These are phyloP conservation scores for Beris chalybata DNA, from an alignment of 2,888 invertebrate genomes.

Conservation along the genomic window DNA sequence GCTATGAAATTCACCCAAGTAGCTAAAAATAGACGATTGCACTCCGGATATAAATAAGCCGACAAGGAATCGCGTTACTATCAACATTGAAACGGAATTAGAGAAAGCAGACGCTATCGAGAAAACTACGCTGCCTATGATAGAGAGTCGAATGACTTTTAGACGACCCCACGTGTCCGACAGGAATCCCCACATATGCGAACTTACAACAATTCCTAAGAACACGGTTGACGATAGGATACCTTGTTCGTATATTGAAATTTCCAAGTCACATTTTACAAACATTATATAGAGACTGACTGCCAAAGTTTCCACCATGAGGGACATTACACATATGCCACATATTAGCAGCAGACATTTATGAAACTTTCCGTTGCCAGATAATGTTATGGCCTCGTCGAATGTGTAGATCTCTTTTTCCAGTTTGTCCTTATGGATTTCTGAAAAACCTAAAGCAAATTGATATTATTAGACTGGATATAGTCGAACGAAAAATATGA, in stretches of 20 bases:
- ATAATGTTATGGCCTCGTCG: slow-evolving; percentile 50
- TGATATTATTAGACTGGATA: too few relatives aligned
- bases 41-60: slow-evolving; percentile 62
- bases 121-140: slow-evolving; percentile 60
- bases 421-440: too few relatives aligned
- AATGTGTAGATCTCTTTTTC: slow-evolving; percentile 43
- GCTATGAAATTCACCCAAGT: slow-evolving; percentile 64
- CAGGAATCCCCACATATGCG: slow-evolving; percentile 78
- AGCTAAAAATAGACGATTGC: slow-evolving; percentile 63
- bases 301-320: slow-evolving; percentile 69
- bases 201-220: slow-evolving; percentile 70
- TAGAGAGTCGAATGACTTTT: slow-evolving; percentile 60
- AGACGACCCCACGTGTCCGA: slow-evolving; percentile 75
- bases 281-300: slow-evolving; percentile 68
- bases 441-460: too few relatives aligned
- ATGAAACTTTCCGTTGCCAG: slow-evolving; percentile 67
- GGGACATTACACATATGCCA: slow-evolving; percentile 66
- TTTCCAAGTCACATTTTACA: slow-evolving; percentile 67
- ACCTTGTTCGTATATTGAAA: slow-evolving; percentile 65
- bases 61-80: slow-evolving; percentile 65
- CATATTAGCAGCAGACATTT: slow-evolving; percentile 62
- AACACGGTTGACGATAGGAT: slow-evolving; percentile 68
- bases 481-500: too few relatives aligned
- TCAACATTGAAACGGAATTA: slow-evolving; percentile 62
- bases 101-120: slow-evolving; percentile 64